Conservation (phyloP, 2,113 vertebrate genomes). For the Carettochelys insculpta region DNA sequence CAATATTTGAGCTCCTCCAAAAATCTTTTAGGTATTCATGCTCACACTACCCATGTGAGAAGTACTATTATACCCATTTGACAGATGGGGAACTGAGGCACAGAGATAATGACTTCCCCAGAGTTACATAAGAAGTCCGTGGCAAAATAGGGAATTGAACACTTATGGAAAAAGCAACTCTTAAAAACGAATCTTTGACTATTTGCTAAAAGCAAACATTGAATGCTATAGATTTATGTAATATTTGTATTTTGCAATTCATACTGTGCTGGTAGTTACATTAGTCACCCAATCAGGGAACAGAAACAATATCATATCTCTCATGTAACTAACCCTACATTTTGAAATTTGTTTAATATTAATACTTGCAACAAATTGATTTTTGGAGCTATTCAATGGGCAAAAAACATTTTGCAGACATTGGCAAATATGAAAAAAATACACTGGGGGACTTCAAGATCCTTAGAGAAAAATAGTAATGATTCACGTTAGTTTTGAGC, state of each 20-base stretch:
- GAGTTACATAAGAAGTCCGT: background rate
- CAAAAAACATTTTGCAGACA: constrained; percentile 22
- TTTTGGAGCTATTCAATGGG: background rate
- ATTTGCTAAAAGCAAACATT: background rate
- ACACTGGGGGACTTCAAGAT: background rate
- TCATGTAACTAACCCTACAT: background rate
- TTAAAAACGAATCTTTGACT: background rate
- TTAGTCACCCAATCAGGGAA: background rate
- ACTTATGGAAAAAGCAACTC: background rate
- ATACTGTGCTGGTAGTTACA: background rate
- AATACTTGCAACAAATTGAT: background rate
- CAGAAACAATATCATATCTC: background rate
- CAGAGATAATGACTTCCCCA: background rate
- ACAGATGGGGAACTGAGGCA: background rate
- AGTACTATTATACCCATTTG: background rate
- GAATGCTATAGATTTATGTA: background rate
- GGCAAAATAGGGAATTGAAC: background rate
- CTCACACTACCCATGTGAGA: background rate
- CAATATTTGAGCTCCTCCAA: background rate
- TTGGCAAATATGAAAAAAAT: background rate
- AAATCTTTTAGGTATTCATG: background rate
- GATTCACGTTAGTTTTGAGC: background rate
- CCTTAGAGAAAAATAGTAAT: background rate
- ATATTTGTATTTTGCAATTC: background rate
- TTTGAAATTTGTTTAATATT: constrained; percentile 8